These are phyloP conservation scores for Ardeotis arabs DNA, from an alignment of 2,113 vertebrate species.

Conservation along the genomic window DNA sequence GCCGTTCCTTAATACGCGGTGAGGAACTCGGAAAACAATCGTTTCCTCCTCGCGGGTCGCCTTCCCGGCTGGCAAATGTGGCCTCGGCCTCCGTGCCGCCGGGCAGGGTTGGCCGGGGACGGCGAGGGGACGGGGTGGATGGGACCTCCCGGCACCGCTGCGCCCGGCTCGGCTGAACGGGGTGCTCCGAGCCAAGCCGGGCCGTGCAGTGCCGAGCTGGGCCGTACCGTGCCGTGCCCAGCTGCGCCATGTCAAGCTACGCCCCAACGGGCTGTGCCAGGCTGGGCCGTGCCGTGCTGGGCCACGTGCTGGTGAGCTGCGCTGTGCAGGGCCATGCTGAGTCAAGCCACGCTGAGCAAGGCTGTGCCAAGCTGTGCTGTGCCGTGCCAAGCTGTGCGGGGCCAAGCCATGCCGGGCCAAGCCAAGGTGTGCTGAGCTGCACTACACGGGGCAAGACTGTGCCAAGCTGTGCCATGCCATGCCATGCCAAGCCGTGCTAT, in stretches of 20 bases:
- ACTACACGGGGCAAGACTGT: not conserved
- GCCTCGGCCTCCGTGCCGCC: not conserved
- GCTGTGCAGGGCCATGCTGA: no score
- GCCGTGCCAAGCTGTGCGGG: not conserved
- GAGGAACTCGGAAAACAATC: not conserved
- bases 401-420: not conserved
- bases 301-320: no score
- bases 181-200: no score
- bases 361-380: no score
- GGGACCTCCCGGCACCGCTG: no score
- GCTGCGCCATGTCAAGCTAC: not conserved
- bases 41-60: rapidly evolving
- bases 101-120: not conserved
- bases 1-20: not conserved
- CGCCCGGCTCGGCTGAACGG: no score
- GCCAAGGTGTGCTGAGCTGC: no score
- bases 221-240: not conserved
- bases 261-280: no score
- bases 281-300: no score
- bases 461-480: not conserved
- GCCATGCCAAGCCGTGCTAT: not conserved
- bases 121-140: rapidly evolving
- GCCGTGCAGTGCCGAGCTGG: not conserved
- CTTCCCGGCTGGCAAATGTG: not conserved
- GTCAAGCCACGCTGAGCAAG: not conserved